Base-by-base conservation (phyloP, 1,140 invertebrate species). In the Leptinotarsa lineolata region DNA sequence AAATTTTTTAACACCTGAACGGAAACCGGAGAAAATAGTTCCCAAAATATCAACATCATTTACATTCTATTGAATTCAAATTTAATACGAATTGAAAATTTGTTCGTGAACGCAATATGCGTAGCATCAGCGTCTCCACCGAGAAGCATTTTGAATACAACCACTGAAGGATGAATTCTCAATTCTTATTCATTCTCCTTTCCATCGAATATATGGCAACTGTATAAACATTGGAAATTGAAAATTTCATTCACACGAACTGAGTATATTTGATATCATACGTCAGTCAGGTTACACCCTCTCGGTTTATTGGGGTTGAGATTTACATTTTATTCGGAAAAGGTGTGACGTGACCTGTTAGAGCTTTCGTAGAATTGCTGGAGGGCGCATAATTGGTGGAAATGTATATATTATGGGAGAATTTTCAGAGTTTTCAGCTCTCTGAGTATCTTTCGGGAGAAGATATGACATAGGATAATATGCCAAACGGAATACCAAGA, bases 301-400 rank as follows among this genome's bases (percentile, higher is more conserved):
- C 48, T 3, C 48, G 6, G 15, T 54, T 54, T 54, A 54, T 54
- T 54, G 16, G n/a, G 48, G 15, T 15, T 15, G 15, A 54, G 48
- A 54, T 54, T 54, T 54, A 54, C 48, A 54, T 54, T 54, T 54
- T 18, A 54, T 54, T 54, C 48, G 48, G 48, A 54, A 54, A 16
- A 54, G 48, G 48, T 54, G 48, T 54, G 48, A 54, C n/a, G n/a
- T 54, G 48, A 54, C 48, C n/a, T 54, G 48, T 39, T 39, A 39
- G 16, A 5, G 48, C 48, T 54, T 18, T 54, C 48, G 15, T 54
- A n/a, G 48, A 54, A 54, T 16, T 54, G 15, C 48, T 54, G 48
- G 13, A 54, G 48, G 48, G n/a, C 15, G n/a, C 6, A 54, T 54
- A 54, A 54, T 54, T 18, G 48, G 48, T 54, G 2, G 15, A 18